These are phyloP conservation scores for Phalanger gymnotis DNA, from an alignment of 2,797 vertebrate species.

Conservation along the genomic window DNA sequence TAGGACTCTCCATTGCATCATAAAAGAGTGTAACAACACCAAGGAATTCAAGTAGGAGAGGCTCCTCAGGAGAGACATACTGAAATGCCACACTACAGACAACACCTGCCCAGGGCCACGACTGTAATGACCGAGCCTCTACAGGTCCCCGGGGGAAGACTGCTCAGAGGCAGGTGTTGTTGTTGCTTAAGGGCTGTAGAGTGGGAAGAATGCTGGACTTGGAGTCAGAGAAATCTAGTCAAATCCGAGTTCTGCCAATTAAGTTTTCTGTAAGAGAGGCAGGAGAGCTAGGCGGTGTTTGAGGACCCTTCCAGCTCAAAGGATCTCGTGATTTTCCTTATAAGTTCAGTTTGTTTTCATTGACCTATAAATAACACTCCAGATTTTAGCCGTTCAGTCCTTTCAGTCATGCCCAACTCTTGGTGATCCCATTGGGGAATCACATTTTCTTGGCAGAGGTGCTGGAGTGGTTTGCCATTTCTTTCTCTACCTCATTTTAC, in stretches of 20 bases:
- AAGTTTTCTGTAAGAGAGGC: not conserved
- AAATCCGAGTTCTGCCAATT: not conserved
- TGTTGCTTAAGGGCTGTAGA: not conserved
- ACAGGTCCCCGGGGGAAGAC: not conserved
- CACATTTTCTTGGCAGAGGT: not conserved
- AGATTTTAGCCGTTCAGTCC: not conserved
- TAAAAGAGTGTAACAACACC: not conserved
- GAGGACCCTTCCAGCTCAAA: not conserved
- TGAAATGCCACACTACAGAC: not conserved
- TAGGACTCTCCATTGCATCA: not conserved
- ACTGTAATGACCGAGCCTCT: not conserved
- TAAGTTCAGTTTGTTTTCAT: not conserved
- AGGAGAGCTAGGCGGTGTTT: not conserved
- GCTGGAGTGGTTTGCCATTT: too few relatives aligned
- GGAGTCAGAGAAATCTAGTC: not conserved
- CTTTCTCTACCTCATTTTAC: too few relatives aligned
- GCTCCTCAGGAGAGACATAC: not conserved
- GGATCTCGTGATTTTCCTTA: not conserved
- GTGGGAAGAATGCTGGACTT: not conserved
- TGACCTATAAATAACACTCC: not conserved
- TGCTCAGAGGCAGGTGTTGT: not conserved
- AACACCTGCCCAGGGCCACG: not conserved
- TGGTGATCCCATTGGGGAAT: too few relatives aligned
- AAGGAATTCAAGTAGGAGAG: not conserved
- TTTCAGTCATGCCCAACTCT: not conserved